phyloP scores from a whole-genome alignment of 2,797 vertebrate genomes.

The Rhabdophis nuchalis region DNA sequence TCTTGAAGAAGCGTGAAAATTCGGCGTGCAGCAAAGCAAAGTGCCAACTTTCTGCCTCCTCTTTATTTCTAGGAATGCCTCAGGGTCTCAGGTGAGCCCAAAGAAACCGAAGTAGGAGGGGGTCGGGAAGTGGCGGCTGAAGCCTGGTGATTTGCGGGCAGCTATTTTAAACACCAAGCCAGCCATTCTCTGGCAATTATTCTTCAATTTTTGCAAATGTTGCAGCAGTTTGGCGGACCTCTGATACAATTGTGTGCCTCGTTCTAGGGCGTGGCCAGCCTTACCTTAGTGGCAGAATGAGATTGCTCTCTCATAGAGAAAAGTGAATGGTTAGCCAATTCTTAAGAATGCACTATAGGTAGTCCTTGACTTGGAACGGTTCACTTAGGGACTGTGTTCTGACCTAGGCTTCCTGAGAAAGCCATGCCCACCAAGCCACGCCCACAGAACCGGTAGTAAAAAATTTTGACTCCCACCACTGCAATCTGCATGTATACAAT shows the following conservation, averaged over 20 bases:
- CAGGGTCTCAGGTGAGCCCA: neutral
- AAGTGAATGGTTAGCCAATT: neutral
- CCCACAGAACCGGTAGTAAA: too few species aligned
- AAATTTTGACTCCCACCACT: too few species aligned
- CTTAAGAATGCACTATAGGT: neutral
- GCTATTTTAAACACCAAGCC: neutral
- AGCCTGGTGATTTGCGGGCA: neutral
- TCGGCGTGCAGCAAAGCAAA: neutral
- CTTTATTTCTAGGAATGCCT: neutral
- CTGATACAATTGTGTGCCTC: neutral
- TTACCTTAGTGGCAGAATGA: neutral
- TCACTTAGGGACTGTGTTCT: too few species aligned
- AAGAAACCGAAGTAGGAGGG: neutral
- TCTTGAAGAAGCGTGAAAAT: neutral
- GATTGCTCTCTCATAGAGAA: too few species aligned
- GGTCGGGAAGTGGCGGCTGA: neutral
- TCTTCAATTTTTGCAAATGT: neutral
- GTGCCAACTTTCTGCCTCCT: neutral
- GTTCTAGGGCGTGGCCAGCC: neutral
- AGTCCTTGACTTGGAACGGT: too few species aligned
- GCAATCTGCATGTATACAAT: too few species aligned
- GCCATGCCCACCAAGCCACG: too few species aligned
- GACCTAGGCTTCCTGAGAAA: too few species aligned
- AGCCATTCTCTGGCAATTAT: neutral
- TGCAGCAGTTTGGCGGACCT: too few species aligned